Percentiles rank a stretch among this genome's conserved stretches.
Conservation (phyloP, 2,888 invertebrate genomes). For the Gari tellinella region DNA sequence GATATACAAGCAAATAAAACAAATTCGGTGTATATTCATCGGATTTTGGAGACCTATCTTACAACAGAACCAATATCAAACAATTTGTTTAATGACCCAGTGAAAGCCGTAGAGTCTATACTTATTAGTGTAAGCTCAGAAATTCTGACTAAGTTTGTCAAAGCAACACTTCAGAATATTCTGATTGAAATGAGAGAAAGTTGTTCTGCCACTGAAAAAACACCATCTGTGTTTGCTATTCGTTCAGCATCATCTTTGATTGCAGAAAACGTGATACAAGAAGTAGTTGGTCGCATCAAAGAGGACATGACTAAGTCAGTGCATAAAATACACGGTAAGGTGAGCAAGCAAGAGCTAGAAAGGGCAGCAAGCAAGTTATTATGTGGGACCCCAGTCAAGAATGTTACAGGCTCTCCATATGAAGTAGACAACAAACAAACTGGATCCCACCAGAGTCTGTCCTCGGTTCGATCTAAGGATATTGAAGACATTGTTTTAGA, state of each 20-base stretch:
- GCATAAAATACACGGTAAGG: constrained; percentile 18
- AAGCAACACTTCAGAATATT: constrained; percentile 58
- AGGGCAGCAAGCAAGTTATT: constrained; percentile 45
- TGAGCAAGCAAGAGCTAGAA: constrained; percentile 46
- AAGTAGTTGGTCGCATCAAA: constrained; percentile 48
- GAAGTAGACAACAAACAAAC: neutral
- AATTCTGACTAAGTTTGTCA: constrained; percentile 63
- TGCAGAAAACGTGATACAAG: constrained; percentile 55
- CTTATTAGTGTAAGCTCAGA: constrained; percentile 58
- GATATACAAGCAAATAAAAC: constrained; percentile 34
- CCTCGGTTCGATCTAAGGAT: constrained; percentile 48
- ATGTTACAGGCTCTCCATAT: neutral
- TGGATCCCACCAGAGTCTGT: constrained; percentile 16
- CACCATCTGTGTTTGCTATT: constrained; percentile 45
- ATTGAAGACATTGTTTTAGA: constrained; percentile 62
- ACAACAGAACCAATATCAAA: constrained; percentile 11
- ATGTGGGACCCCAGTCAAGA: constrained; percentile 17
- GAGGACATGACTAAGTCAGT: constrained; percentile 38
- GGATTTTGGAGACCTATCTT: constrained; percentile 49
- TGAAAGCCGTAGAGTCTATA: constrained; percentile 55
- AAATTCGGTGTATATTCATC: constrained; percentile 36
- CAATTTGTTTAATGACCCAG: constrained; percentile 45
- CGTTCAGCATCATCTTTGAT: constrained; percentile 52
- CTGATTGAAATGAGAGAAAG: constrained; percentile 54
- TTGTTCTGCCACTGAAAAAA: constrained; percentile 11